Conservation (phyloP, 2,797 vertebrate genomes). For the Mycteria americana region DNA sequence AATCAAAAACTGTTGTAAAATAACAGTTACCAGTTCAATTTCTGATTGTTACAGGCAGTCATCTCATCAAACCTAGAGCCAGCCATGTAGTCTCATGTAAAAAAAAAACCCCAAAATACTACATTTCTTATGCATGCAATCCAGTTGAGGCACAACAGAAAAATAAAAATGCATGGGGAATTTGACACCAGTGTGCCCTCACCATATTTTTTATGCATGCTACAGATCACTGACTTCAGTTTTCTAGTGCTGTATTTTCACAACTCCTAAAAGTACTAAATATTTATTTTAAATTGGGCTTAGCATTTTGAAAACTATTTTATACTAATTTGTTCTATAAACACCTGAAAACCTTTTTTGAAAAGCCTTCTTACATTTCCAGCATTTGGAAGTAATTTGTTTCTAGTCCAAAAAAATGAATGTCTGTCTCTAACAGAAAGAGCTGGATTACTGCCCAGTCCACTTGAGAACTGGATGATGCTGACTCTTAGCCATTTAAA, state of each 20-base stretch:
- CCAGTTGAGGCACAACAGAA: not conserved
- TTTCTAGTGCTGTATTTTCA: constrained; percentile 6
- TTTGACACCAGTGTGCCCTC: not conserved
- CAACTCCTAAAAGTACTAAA: constrained; percentile 35
- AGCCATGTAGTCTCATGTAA: not conserved
- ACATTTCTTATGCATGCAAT: not conserved
- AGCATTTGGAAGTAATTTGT: constrained; percentile 72
- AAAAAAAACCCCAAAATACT: not conserved
- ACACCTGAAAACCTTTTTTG: constrained; percentile 32
- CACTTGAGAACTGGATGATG: constrained; percentile 63
- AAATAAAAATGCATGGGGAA: not conserved
- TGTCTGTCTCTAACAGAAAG: constrained; percentile 55
- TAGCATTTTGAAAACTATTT: constrained; percentile 59
- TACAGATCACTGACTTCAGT: not conserved
- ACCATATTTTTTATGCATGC: not conserved
- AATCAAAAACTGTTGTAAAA: not conserved
- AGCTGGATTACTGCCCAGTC: constrained; percentile 62
- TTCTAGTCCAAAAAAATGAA: constrained; percentile 46
- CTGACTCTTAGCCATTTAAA: constrained; percentile 55
- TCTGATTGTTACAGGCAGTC: not conserved
- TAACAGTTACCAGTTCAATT: not conserved
- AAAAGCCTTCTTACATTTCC: constrained; percentile 33
- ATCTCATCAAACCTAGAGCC: not conserved
- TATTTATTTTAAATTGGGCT: constrained; percentile 54
- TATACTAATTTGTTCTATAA: constrained; percentile 58